Evolutionary conservation across 2,888 invertebrate species (phyloP).

Genomic region (Heteromurus nitidus): DNA sequence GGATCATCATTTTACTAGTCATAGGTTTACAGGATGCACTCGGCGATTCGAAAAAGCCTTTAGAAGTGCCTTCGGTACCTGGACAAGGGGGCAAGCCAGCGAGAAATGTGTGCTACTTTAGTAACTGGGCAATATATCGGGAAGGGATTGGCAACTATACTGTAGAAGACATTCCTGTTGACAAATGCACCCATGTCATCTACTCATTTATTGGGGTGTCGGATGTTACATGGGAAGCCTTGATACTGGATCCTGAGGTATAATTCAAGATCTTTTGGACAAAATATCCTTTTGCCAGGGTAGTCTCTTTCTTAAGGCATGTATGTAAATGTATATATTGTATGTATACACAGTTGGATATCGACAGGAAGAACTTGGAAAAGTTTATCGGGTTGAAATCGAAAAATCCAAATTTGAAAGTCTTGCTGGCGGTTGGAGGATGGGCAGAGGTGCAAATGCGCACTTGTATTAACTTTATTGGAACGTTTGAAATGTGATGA

Average conservation of each 20-base stretch:
- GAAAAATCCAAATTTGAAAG: constrained; percentile 73
- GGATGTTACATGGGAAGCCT: constrained; percentile 84
- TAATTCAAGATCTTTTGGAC: constrained; percentile 69
- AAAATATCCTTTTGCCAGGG: no score
- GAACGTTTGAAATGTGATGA: no score
- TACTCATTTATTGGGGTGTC: constrained; percentile 93
- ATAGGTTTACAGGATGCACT: no score
- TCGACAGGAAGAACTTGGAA: constrained; percentile 73
- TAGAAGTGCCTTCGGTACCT: constrained; percentile 38
- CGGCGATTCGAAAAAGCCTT: neutral
- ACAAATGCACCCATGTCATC: constrained; percentile 89
- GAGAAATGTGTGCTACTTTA: constrained; percentile 79
- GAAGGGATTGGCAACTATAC: constrained; percentile 88
- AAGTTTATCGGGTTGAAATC: constrained; percentile 74
- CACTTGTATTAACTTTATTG: no score
- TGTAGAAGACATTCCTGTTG: constrained; percentile 88
- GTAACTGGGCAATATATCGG: constrained; percentile 91
- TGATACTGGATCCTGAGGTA: constrained; percentile 84
- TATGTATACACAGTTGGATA: constrained; percentile 66
- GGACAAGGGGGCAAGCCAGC: constrained; percentile 69
- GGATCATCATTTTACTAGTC: no score
- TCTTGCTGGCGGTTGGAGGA: constrained; percentile 74
- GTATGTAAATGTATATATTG: no score
- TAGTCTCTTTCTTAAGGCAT: no score
- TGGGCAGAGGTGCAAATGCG: constrained; percentile 6